A percentile compares a stretch with the other conserved stretches of the same genome.
Evolutionary conservation across 1,140 invertebrate species (phyloP).

Genomic region (Penaeus japonicus): DNA sequence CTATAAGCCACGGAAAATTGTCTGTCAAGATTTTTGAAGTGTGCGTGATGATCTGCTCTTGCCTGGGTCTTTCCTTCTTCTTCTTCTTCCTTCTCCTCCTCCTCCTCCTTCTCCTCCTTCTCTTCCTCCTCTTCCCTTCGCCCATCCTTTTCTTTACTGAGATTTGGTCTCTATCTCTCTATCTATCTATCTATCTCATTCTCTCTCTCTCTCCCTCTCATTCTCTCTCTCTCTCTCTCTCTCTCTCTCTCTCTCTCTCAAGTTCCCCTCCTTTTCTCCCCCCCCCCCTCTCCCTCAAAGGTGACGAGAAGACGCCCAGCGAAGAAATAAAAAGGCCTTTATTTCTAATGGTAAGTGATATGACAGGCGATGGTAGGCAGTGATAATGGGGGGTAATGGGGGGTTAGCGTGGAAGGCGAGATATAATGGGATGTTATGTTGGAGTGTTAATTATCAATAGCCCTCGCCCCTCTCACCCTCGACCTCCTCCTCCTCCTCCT

Average conservation of each 20-base stretch:
- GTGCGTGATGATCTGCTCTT: slow-evolving; percentile 6
- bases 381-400: no score
- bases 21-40: slow-evolving; percentile 33
- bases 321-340: no score
- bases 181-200: neutral
- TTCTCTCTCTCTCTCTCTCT: neutral
- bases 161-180: neutral
- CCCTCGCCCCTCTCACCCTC: no score
- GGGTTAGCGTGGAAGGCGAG: no score
- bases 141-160: neutral
- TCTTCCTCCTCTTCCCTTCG: no score
- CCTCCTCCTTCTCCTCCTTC: no score
- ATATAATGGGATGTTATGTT: no score
- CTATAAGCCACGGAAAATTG: slow-evolving; percentile 29
- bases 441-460: no score
- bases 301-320: neutral
- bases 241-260: no score
- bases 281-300: neutral
- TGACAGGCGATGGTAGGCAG: no score
- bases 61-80: neutral
- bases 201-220: neutral
- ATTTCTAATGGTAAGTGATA: no score
- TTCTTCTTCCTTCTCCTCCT: neutral
- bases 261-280: neutral
- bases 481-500: no score